Evolutionary conservation across 2,113 vertebrate genomes (phyloP).

Genomic region (Mastomys natalensis): DNA sequence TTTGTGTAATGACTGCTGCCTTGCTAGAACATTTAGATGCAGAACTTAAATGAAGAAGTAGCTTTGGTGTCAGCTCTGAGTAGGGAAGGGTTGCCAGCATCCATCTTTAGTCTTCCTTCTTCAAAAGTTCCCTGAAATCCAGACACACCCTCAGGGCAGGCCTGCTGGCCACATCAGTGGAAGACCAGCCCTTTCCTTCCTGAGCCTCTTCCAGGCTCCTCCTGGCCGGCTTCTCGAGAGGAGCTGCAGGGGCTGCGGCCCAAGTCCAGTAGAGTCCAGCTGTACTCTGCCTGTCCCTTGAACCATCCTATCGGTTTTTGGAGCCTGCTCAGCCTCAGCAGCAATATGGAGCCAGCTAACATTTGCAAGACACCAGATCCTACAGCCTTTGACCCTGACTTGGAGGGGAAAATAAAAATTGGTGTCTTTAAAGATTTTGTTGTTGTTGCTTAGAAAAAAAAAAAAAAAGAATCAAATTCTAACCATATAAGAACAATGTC

Average conservation of each 20-base stretch:
- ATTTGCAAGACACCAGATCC: background rate
- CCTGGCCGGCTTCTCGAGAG: conserved; percentile 10
- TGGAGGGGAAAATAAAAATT: background rate
- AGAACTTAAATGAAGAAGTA: too few species aligned
- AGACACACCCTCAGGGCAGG: conserved; percentile 70
- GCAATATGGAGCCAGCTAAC: background rate
- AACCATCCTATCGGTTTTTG: background rate
- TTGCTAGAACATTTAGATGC: background rate
- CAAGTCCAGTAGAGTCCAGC: background rate
- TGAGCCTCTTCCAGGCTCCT: conserved; percentile 73
- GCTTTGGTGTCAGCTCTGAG: background rate
- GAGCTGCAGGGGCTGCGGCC: background rate
- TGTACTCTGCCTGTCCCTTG: background rate
- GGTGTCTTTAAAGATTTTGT: background rate
- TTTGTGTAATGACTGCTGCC: background rate
- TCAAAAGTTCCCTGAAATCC: conserved; percentile 40
- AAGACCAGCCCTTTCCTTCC: conserved; percentile 83
- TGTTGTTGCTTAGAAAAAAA: background rate
- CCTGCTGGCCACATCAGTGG: conserved; percentile 54
- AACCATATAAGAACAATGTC: background rate
- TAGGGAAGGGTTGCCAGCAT: background rate
- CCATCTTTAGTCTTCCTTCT: conserved; percentile 22
- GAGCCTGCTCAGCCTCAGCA: background rate
- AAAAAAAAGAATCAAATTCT: conserved; percentile 12
- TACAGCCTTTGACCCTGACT: background rate